Conservation (phyloP, 2,797 vertebrate genomes). For the Ctenopoma multispine region DNA sequence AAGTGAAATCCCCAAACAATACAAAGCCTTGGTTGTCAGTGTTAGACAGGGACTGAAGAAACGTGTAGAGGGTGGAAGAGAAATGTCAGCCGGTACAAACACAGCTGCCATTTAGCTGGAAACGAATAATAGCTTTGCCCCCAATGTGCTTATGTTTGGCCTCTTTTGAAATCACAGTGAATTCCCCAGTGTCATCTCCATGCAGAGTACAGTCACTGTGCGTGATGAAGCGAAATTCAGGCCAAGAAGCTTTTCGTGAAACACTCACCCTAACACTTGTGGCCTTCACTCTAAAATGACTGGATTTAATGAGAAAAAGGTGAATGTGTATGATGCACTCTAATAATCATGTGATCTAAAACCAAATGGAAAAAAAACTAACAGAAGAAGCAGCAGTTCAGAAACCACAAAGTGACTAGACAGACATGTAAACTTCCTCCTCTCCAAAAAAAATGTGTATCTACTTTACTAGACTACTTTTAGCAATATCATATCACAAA, state of each 20-base stretch:
- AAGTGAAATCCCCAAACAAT: slow-evolving; percentile 64
- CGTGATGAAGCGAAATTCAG: slow-evolving; percentile 29
- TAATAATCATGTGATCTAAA: slow-evolving; percentile 42
- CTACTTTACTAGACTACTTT: slow-evolving; percentile 13
- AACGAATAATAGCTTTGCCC: slow-evolving; percentile 51
- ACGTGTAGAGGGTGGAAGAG: slow-evolving; percentile 32
- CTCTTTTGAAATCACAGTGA: slow-evolving; percentile 55
- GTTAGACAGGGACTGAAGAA: slow-evolving; percentile 35
- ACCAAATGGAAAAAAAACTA: slow-evolving; percentile 11
- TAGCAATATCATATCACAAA: slow-evolving; percentile 4
- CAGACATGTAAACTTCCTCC: slow-evolving; percentile 46
- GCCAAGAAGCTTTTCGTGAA: slow-evolving; percentile 7
- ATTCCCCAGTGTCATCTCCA: slow-evolving; percentile 43
- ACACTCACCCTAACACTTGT: neutral
- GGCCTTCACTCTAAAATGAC: neutral
- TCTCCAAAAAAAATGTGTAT: neutral
- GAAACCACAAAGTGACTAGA: slow-evolving; percentile 52
- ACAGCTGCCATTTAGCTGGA: slow-evolving; percentile 60
- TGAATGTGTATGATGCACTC: neutral
- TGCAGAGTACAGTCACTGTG: slow-evolving; percentile 30
- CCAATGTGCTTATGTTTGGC: slow-evolving; percentile 33
- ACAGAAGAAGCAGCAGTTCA: slow-evolving; percentile 23
- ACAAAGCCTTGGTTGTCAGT: slow-evolving; percentile 46
- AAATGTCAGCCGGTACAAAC: slow-evolving; percentile 57
- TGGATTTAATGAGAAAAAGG: slow-evolving; percentile 5